Conservation (phyloP, 64 coral and sea anemone species). For the Trachythela sp. region DNA sequence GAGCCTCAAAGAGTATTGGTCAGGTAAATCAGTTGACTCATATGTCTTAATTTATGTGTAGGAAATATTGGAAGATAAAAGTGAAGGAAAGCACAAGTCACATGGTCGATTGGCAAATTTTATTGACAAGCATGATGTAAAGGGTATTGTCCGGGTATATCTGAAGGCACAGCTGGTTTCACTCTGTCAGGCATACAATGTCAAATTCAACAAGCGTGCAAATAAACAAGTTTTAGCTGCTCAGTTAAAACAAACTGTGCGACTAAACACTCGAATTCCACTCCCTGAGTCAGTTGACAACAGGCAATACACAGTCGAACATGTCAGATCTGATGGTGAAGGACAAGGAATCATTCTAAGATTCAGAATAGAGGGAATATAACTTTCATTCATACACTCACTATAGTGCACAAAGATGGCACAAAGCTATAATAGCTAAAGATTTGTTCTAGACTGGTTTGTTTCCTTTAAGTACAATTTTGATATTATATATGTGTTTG, state of each 20-base stretch:
- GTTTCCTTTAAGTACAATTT: too few relatives aligned
- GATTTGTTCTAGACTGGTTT: too few relatives aligned
- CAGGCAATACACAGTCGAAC: background rate
- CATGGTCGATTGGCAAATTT: constrained; percentile 25
- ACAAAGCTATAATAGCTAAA: too few relatives aligned
- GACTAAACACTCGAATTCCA: background rate
- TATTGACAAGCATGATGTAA: background rate
- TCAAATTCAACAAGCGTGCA: background rate
- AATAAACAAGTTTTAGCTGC: constrained; percentile 14
- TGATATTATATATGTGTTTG: too few relatives aligned
- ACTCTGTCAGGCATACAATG: constrained; percentile 26
- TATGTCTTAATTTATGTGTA: background rate
- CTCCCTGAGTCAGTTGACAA: background rate
- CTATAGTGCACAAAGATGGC: too few relatives aligned
- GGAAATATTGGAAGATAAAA: constrained; percentile 5
- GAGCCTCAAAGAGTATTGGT: too few relatives aligned
- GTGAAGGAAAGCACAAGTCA: background rate
- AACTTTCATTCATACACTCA: too few relatives aligned
- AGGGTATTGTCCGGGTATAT: background rate
- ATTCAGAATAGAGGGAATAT: too few relatives aligned
- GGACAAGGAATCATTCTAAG: too few relatives aligned
- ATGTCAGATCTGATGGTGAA: background rate
- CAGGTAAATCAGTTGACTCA: too few relatives aligned
- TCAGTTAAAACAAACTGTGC: background rate
- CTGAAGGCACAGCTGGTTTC: background rate